Evolutionary conservation across 2,113 vertebrate genomes (phyloP).

Genomic region (Mastomys natalensis): DNA sequence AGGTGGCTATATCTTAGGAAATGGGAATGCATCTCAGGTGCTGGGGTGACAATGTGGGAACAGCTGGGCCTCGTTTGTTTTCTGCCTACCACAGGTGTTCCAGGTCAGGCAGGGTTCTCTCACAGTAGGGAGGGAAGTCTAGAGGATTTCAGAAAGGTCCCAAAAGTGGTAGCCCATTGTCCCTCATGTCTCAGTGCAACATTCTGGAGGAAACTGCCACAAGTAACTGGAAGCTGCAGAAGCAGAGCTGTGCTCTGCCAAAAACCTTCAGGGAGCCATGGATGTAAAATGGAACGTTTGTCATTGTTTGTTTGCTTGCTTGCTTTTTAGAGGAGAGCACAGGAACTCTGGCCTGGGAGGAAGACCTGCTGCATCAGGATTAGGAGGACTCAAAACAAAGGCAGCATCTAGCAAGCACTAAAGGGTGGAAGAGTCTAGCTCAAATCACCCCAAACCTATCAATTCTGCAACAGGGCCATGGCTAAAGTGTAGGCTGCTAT

Average conservation of each 20-base stretch:
- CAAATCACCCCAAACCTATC: rapidly evolving
- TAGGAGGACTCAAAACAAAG: background rate
- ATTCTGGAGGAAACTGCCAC: background rate
- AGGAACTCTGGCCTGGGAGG: background rate
- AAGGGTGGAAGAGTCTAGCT: background rate
- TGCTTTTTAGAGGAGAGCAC: too few relatives aligned
- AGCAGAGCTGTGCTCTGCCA: background rate
- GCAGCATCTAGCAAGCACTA: background rate
- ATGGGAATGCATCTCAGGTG: rapidly evolving
- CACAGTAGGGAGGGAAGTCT: background rate
- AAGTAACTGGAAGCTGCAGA: background rate
- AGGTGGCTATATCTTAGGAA: background rate
- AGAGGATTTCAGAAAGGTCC: background rate
- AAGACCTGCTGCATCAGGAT: rapidly evolving
- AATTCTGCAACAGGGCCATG: background rate
- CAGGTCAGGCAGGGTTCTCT: background rate
- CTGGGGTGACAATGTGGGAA: background rate
- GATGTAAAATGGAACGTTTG: background rate
- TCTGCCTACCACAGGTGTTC: rapidly evolving
- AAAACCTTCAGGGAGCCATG: background rate
- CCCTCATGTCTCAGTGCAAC: background rate
- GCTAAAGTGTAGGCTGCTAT: background rate
- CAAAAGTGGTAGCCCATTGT: background rate
- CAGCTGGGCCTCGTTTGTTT: background rate
- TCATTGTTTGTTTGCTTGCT: too few relatives aligned